Evolutionary conservation across 2,113 vertebrate species (phyloP).

Genomic region (Scalopus aquaticus): DNA sequence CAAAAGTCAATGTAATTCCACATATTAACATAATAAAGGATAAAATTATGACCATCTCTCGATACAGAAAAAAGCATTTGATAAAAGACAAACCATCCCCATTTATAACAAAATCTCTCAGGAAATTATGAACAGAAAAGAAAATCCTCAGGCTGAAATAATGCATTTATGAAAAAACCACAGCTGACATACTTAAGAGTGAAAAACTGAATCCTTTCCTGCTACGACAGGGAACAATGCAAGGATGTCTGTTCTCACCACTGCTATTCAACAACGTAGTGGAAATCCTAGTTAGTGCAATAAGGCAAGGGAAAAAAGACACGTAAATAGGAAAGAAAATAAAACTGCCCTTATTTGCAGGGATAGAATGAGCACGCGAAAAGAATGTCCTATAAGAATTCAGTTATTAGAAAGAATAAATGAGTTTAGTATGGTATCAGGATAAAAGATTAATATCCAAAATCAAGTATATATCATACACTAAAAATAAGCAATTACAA

Average conservation of each 20-base stretch:
- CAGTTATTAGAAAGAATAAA: conserved; percentile 3
- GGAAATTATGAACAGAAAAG: not conserved
- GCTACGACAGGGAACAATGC: not conserved
- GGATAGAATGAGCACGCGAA: not conserved
- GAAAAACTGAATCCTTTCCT: conserved; percentile 13
- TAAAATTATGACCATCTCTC: not conserved
- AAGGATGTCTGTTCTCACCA: not conserved
- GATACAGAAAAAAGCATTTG: not conserved
- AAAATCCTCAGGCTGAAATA: not conserved
- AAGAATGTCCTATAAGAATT: not conserved
- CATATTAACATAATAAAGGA: not conserved
- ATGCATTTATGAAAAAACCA: not conserved
- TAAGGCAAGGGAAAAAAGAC: not conserved
- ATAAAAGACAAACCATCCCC: not conserved
- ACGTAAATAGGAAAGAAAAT: not conserved
- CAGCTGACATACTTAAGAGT: not conserved
- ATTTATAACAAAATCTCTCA: conserved; percentile 17
- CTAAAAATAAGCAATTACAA: conserved; percentile 12
- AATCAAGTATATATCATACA: not conserved
- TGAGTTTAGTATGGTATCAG: conserved; percentile 21
- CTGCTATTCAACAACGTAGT: not conserved
- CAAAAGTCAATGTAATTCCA: not conserved
- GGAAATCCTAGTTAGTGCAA: not conserved
- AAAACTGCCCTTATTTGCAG: not conserved
- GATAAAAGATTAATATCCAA: not conserved